Base-by-base conservation (phyloP, 2,797 vertebrate genomes). In the Hirundo rustica region DNA sequence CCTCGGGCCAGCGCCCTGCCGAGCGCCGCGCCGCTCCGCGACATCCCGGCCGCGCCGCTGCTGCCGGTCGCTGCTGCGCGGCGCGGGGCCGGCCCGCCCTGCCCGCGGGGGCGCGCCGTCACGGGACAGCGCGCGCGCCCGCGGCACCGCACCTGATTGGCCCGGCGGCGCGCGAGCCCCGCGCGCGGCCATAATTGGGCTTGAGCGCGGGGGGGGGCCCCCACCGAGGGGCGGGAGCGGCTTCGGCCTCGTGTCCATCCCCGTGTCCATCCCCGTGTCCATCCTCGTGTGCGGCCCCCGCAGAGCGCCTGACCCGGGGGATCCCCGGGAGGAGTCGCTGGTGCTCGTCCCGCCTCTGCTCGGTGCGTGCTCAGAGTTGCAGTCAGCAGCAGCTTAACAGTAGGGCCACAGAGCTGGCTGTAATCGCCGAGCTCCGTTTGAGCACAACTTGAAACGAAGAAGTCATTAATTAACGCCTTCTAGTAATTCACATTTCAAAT, bases 321-420 rank as follows among this genome's bases (percentile, higher is more conserved):
- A 3, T 5, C 32, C 27, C 51, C 58, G 44, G 44, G 22, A 64
- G 74, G 36, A 54, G 54, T 13, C 11, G 16, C 38, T 9, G 60
- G 29, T 9, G 18, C 29, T 11, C 7, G 3, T 18, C n/a, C 26
- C 16, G 45, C 36, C 16, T 7, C 34, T 16, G 50, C 40, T n/a
- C 20, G 2, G 1, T 9, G 54, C 16, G 3, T 16, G 25, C 25
- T 23, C 62, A 1, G 17, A 18, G 26, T 51, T 32, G 14, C 27
- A 6, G 8, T 2, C 5, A 16, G 4, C 36, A 2, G 8, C 27
- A 1, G 5, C 13, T 19, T 1, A 4, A 1, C 8, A 0, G 36
- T 0, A 2, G 4, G 13, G 18, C 8, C 20, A 0, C 9, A 6
- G 64, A 6, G 2, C 54, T 8, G 50, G 4, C 38, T 20, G 6